Percentiles rank a stretch among this genome's conserved stretches.
phyloP scores from a whole-genome alignment of 2,113 vertebrate genomes.

The Vulpes vulpes region DNA sequence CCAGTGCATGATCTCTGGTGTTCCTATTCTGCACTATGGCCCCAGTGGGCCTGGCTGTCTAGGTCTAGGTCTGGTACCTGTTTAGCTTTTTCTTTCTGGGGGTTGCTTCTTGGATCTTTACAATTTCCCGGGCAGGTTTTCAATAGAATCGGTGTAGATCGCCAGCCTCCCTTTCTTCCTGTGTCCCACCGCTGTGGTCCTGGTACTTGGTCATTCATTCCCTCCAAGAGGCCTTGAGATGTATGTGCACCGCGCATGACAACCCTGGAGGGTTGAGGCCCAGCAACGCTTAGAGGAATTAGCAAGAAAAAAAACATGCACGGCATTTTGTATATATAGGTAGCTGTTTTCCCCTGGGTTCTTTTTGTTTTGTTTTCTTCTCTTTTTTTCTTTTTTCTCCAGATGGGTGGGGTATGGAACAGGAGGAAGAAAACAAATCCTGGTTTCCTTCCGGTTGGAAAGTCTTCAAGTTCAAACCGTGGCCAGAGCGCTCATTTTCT shows the following conservation, averaged over 20 bases:
- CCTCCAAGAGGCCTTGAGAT: too few species aligned
- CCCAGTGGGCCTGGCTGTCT: neutral
- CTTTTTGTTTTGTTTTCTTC: neutral
- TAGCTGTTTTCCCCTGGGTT: neutral
- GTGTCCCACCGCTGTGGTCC: neutral
- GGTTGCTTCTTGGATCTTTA: neutral
- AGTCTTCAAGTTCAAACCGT: neutral
- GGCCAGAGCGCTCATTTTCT: neutral
- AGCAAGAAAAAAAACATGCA: neutral
- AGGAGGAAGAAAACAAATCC: neutral
- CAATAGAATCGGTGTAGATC: neutral
- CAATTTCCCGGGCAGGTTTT: neutral
- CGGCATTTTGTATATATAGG: slow-evolving; percentile 11
- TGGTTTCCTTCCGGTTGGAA: slow-evolving; percentile 36
- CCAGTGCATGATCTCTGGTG: rapidly evolving
- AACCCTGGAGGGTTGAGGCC: neutral
- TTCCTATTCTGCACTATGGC: neutral
- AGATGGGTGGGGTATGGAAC: neutral
- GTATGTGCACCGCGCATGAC: neutral
- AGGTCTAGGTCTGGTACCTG: neutral
- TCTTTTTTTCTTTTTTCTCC: too few species aligned
- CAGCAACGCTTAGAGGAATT: neutral
- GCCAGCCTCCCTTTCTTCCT: neutral
- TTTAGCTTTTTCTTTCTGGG: neutral
- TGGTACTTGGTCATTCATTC: neutral